phyloP scores from a whole-genome alignment of 1,140 invertebrate species.

The Liolophura sinensis region DNA sequence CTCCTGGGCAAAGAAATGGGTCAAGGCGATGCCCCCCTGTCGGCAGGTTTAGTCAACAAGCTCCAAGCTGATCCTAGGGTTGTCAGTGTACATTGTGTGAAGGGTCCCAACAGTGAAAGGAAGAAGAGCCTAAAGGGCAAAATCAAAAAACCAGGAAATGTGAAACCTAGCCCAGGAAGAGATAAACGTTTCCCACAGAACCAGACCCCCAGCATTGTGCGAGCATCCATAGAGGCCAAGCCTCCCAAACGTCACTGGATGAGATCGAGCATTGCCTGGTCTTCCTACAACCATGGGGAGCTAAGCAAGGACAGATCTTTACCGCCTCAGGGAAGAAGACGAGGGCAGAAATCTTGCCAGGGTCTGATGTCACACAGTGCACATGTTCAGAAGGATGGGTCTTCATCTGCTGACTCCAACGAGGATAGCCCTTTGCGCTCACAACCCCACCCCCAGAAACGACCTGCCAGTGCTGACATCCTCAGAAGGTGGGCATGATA shows the following conservation, averaged over 20 bases:
- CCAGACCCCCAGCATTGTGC: conserved; percentile 19
- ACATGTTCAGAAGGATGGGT: not conserved
- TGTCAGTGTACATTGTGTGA: conserved; percentile 5
- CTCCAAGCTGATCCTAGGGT: not conserved
- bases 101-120: not conserved
- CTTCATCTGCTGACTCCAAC: not conserved
- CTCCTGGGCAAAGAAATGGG: not conserved
- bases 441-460: not conserved
- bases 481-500: not conserved
- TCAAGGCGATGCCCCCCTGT: not conserved
- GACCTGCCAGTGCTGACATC: not conserved
- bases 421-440: too few species aligned
- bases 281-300: conserved; percentile 33
- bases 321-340: not conserved
- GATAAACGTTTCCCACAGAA: conserved; percentile 7
- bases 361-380: not conserved
- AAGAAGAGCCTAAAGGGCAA: not conserved
- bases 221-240: conserved; percentile 24
- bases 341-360: not conserved
- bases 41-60: not conserved
- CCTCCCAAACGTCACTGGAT: conserved; percentile 35
- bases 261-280: conserved; percentile 42
- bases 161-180: conserved; percentile 4
- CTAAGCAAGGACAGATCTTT: conserved; percentile 12
- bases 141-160: conserved; percentile 2